Evolutionary conservation across 2,113 vertebrate species (phyloP), one percentile per base, ranked within the genome.

Genomic region (Glaucomys volans): DNA sequence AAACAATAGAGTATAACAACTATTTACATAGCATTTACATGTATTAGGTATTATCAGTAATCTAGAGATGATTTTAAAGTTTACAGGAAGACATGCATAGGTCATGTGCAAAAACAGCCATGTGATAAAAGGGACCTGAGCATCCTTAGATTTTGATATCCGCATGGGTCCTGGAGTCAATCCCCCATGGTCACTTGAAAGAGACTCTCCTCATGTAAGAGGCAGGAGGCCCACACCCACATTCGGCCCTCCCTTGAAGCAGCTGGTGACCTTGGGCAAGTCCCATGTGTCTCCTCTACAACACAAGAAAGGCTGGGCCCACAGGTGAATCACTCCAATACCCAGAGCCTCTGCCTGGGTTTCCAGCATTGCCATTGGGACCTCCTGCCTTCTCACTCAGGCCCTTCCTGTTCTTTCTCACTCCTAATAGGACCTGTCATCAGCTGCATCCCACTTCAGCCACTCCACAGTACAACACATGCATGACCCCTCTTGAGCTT

Each of bases 291-390:
- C 57, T 74, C 42, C 28, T n/a, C 42, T 37, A 69, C 9, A 44
- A 14, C 50, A 77, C 17, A 59, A 11, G n/a, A 52, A 28, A 74
- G 24, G 17, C 35, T 42, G 28, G 8, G 2, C 40, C 24, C 5
- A 2, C 22, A 11, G 37, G 2, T 2, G 75, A 47, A 24, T 17
- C 18, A 10, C 9, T n/a, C 32, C 18, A 1, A 42, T 1, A 16
- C 22, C 52, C 35, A 18, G 28, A 75, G 37, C 13, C 47, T 50
- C 28, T 1, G 3, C 1, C 9, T 17, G 42, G 66, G 75, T 30
- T 47, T 16, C 90, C 37, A 77, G 81, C 32, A 81, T 62, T 32
- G 22, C 44, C 30, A 0, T 32, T 8, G 35, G 50, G 52, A 40
- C 5, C 7, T 0, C 22, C 47, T 2, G 4, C 28, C 35, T 28